Percentiles rank a stretch among this genome's conserved stretches.
Evolutionary conservation across 2,797 vertebrate genomes (phyloP).

Genomic region (Periparus ater): DNA sequence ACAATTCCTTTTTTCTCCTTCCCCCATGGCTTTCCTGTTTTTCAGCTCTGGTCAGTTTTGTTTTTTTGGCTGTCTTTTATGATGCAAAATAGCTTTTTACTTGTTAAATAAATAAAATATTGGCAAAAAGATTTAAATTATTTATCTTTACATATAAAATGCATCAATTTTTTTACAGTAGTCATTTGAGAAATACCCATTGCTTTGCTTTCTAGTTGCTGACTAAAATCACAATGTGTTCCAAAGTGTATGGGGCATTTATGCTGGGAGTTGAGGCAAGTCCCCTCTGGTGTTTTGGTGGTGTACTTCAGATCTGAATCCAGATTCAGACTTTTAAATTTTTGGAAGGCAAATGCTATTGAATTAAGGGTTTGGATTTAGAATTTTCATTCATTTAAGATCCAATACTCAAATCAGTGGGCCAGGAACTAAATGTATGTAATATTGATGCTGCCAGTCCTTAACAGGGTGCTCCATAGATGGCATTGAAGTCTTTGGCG

Average conservation of each 20-base stretch:
- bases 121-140: neutral
- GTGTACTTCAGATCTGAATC: neutral
- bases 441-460: neutral
- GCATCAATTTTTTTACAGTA: neutral
- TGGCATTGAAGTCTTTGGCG: neutral
- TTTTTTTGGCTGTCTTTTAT: slow-evolving; percentile 33
- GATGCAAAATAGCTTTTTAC: neutral
- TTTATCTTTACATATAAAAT: neutral
- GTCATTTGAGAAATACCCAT: neutral
- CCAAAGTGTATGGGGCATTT: neutral
- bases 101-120: slow-evolving; percentile 32
- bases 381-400: neutral
- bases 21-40: slow-evolving; percentile 47
- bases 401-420: neutral
- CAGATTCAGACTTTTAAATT: neutral
- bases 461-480: neutral
- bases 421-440: neutral
- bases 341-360: neutral
- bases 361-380: neutral
- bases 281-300: neutral
- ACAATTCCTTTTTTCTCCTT: slow-evolving; percentile 42
- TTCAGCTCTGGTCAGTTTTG: slow-evolving; percentile 46
- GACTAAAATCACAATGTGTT: neutral
- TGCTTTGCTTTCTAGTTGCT: neutral
- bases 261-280: neutral